Base-by-base conservation (phyloP, 2,113 vertebrate genomes). In the Calcarius ornatus region DNA sequence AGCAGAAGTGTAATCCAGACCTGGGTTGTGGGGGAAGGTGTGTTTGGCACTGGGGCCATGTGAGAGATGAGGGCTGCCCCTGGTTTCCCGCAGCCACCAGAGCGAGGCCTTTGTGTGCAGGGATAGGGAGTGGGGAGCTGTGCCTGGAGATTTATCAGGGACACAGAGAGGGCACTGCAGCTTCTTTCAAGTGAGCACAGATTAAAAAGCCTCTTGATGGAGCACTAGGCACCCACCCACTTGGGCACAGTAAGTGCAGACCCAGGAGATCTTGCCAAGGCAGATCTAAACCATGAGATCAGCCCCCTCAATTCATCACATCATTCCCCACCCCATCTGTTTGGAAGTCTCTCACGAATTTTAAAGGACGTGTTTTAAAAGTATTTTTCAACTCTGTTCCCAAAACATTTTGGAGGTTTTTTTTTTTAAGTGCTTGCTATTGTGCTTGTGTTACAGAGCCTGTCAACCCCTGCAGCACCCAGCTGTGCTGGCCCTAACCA, bases 391-490 rank as follows among this genome's bases (percentile, higher is more conserved):
- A 15, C 33, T 91, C 59, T 1, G 0, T 85, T 91, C 45, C 47
- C 50, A 63, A 90, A 77, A 35, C 22, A 40, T 69, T 88, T 82
- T 61, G 42, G 51, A 82, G 66, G 47, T 31, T 4, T 19, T 51
- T 40, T 61, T n/a, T 64, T 61, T 51, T 24, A 15, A 15, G 60
- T 3, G 11, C 66, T 88, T 65, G 88, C 75, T 91, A 77, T 95
- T 95, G 79, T 90, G 75, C 45, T 70, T 66, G 28, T 48, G 47
- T 83, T 92, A 65, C 10, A 63, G 93, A 88, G 85, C 59, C 92
- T 94, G 94, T 95, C 93, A 96, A 22, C 84, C 59, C 64, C 81
- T 81, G 92, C 93, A 86, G 93, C 90, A 84, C 88, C 95, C 95
- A 86, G 92, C 94, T 94, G 93, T 84, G 95, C 93, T 89, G 88